Conservation (phyloP, 1,140 invertebrate genomes). For the Dreissena rostriformis region DNA sequence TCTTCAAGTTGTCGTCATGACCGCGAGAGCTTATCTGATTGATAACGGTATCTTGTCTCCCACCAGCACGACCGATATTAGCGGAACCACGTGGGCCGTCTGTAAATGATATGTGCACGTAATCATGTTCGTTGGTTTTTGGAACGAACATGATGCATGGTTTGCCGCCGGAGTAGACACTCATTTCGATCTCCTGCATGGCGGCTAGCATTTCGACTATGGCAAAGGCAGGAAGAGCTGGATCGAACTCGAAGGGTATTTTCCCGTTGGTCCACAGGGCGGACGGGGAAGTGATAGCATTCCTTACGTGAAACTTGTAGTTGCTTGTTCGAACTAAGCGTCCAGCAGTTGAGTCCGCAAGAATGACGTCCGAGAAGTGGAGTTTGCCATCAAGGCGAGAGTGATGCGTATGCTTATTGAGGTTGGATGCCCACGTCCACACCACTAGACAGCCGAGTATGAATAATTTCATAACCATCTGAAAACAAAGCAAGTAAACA, state of each 20-base stretch:
- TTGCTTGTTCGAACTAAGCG: no score
- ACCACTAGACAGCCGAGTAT: no score
- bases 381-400: no score
- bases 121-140: slow-evolving; percentile 14
- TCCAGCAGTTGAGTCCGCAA: no score
- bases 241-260: slow-evolving; percentile 26
- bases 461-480: no score
- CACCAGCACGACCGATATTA: slow-evolving; percentile 23
- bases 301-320: not conserved
- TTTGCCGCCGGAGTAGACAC: slow-evolving; percentile 17
- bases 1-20: slow-evolving; percentile 30
- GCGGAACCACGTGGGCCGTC: slow-evolving; percentile 13
- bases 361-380: no score
- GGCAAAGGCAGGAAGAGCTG: slow-evolving; percentile 18
- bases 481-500: no score
- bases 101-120: slow-evolving; percentile 27
- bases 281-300: slow-evolving; percentile 1
- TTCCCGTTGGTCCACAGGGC: slow-evolving; percentile 16
- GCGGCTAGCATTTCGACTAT: slow-evolving; percentile 26
- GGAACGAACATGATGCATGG: slow-evolving; percentile 24
- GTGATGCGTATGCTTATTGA: no score
- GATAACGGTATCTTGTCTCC: slow-evolving; percentile 24
- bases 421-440: no score
- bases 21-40: slow-evolving; percentile 12
- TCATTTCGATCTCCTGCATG: slow-evolving; percentile 43